A percentile compares a stretch with the other conserved stretches of the same genome.
phyloP scores from a whole-genome alignment of 2,888 invertebrate genomes.

The Drosophila meridionalis region DNA sequence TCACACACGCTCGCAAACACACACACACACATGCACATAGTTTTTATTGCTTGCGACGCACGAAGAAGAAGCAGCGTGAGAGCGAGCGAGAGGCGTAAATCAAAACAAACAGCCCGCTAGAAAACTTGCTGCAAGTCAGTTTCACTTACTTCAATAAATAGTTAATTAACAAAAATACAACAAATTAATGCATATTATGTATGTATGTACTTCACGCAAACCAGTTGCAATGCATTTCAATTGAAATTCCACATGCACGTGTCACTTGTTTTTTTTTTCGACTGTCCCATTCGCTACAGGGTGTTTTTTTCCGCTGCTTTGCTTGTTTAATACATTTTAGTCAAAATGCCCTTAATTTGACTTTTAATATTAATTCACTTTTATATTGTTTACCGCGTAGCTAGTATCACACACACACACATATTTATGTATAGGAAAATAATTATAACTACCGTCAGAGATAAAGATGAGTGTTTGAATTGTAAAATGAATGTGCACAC shows the following conservation, averaged over 20 bases:
- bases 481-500: background rate
- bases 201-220: background rate
- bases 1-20: background rate
- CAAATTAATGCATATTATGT: background rate
- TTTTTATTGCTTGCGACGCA: conserved; percentile 30
- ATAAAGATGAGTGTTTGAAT: conserved; percentile 33
- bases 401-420: conserved; percentile 25
- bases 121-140: background rate
- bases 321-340: conserved; percentile 16
- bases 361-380: conserved; percentile 51
- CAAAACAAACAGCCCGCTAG: conserved; percentile 30
- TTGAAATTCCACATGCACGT: background rate
- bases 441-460: conserved; percentile 19
- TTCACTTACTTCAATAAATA: background rate
- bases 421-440: background rate
- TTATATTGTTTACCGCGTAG: conserved; percentile 29
- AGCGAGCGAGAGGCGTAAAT: conserved; percentile 2
- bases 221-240: conserved; percentile 3
- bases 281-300: conserved; percentile 55
- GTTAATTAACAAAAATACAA: background rate
- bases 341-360: conserved; percentile 74
- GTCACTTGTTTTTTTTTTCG: too few relatives aligned
- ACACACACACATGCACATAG: background rate
- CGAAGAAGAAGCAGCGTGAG: background rate
- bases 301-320: conserved; percentile 5